These are phyloP conservation scores for Alloscopus bannaensis DNA, from an alignment of 2,888 invertebrate genomes.

Conservation along the genomic window DNA sequence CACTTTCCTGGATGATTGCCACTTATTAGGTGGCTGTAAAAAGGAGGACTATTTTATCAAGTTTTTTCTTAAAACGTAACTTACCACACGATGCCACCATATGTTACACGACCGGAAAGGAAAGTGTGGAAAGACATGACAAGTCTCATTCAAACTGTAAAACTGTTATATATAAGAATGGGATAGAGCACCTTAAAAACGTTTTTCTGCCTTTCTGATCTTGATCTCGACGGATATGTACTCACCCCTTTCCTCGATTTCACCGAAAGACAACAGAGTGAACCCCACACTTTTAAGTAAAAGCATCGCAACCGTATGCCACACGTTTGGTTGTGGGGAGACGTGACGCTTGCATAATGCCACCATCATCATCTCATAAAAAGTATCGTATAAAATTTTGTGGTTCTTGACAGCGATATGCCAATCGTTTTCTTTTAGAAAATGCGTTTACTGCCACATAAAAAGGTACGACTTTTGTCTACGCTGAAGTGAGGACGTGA, in stretches of 20 bases:
- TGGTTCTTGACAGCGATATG: slow-evolving; percentile 26
- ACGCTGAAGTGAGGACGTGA: background rate
- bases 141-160: slow-evolving; percentile 38
- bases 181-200: slow-evolving; percentile 37
- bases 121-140: slow-evolving; percentile 54
- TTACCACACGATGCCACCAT: slow-evolving; percentile 41
- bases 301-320: slow-evolving; percentile 44
- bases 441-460: background rate
- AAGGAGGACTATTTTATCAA: too few species aligned
- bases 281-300: slow-evolving; percentile 46
- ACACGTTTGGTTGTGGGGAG: slow-evolving; percentile 47
- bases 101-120: background rate
- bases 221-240: slow-evolving; percentile 36
- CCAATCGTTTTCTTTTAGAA: slow-evolving; percentile 7
- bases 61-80: background rate
- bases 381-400: background rate
- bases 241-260: slow-evolving; percentile 46
- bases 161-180: background rate
- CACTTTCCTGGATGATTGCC: slow-evolving; percentile 23
- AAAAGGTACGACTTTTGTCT: slow-evolving; percentile 13
- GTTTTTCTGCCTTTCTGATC: slow-evolving; percentile 9
- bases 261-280: too few species aligned
- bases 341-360: slow-evolving; percentile 26
- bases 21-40: slow-evolving; percentile 51
- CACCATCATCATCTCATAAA: background rate